Conservation (phyloP, 2,888 invertebrate species). For the Habrosyne pyritoides region DNA sequence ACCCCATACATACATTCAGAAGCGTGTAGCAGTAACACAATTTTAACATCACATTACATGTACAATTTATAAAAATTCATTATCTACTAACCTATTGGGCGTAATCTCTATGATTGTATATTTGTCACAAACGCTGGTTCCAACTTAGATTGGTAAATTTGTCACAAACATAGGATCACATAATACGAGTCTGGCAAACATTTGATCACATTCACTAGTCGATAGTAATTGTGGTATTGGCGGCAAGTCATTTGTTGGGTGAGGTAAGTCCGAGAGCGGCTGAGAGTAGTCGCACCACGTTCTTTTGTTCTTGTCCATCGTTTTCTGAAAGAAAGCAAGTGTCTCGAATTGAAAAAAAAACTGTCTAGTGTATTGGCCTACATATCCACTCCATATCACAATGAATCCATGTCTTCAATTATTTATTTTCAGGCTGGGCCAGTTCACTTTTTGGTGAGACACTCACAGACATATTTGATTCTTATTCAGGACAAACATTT, state of each 20-base stretch:
- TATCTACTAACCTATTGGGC: conserved; percentile 2
- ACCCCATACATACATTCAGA: not conserved
- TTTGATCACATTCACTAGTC: conserved; percentile 28
- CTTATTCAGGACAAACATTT: too few relatives aligned
- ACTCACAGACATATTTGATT: too few relatives aligned
- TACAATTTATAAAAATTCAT: conserved; percentile 2
- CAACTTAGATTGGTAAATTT: not conserved
- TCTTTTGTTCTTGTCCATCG: conserved; percentile 89
- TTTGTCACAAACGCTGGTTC: conserved; percentile 11
- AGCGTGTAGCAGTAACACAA: not conserved
- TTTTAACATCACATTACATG: not conserved
- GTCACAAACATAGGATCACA: not conserved
- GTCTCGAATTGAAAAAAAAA: conserved; percentile 6
- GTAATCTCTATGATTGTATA: not conserved
- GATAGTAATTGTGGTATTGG: conserved; percentile 32
- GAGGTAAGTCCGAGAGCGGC: conserved; percentile 88
- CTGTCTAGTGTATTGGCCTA: too few relatives aligned
- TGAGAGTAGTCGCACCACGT: conserved; percentile 91
- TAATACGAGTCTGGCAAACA: conserved; percentile 12
- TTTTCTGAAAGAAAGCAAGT: conserved; percentile 79
- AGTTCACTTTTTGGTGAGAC: too few relatives aligned
- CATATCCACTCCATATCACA: too few relatives aligned
- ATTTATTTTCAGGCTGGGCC: too few relatives aligned
- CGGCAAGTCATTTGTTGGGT: conserved; percentile 65
- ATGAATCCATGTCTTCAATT: too few relatives aligned